Percentiles rank a stretch among this genome's conserved stretches.
phyloP scores from a whole-genome alignment of 2,113 vertebrate genomes.

The Tragelaphus strepsiceros region DNA sequence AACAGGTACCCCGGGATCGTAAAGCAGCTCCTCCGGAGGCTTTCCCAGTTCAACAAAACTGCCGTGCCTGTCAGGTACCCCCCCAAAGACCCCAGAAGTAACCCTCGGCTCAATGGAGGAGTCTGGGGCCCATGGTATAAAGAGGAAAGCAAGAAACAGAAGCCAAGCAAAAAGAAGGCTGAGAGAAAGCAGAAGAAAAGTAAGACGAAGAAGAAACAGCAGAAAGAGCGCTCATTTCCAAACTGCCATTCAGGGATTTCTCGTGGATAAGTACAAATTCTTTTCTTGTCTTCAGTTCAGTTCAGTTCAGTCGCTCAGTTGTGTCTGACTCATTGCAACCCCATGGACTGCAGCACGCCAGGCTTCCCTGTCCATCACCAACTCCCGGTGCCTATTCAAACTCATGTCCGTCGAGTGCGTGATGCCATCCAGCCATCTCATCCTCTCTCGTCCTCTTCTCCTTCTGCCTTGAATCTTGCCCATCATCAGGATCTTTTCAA shows the following conservation, averaged over 20 bases:
- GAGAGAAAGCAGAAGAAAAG: slow-evolving; percentile 82
- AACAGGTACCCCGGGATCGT: slow-evolving; percentile 88
- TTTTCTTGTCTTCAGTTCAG: neutral
- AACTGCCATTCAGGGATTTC: slow-evolving; percentile 57
- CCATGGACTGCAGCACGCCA: neutral
- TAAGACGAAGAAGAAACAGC: slow-evolving; percentile 77
- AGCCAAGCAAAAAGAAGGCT: slow-evolving; percentile 76
- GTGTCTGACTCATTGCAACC: neutral
- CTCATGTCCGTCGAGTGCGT: accelerated
- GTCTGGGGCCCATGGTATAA: slow-evolving; percentile 98
- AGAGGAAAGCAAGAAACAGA: slow-evolving; percentile 84
- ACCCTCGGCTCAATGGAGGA: slow-evolving; percentile 94
- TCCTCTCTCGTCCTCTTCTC: neutral
- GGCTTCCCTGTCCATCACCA: too few species aligned
- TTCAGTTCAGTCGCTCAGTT: neutral
- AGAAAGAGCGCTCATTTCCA: slow-evolving; percentile 42
- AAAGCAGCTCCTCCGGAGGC: slow-evolving; percentile 88
- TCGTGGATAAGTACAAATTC: slow-evolving; percentile 36
- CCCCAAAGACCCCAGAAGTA: slow-evolving; percentile 92
- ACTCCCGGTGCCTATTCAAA: too few species aligned
- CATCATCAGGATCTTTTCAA: neutral
- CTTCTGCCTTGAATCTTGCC: neutral
- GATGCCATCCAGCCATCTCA: neutral
- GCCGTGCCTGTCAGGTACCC: slow-evolving; percentile 95
- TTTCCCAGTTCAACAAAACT: slow-evolving; percentile 91